Conservation (phyloP, 2,113 vertebrate genomes). For the Brachypodius melanocephalos region DNA sequence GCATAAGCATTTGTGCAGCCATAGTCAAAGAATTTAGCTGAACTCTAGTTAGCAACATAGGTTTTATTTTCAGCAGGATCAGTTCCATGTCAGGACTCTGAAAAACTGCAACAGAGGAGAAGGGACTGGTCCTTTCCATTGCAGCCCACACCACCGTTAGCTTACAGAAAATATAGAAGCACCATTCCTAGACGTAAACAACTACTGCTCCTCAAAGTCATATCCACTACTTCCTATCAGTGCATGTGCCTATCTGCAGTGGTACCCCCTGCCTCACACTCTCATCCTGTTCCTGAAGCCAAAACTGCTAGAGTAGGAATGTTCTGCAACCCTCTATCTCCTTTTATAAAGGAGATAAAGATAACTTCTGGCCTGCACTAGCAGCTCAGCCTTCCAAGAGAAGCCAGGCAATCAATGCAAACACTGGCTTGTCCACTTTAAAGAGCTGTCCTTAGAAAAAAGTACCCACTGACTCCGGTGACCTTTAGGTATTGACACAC, state of each 20-base stretch:
- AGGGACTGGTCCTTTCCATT: neutral
- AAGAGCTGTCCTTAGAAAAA: neutral
- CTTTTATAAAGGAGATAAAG: neutral
- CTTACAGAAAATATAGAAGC: neutral
- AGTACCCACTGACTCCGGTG: neutral
- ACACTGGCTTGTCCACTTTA: neutral
- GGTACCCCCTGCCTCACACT: neutral
- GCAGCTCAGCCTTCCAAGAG: neutral
- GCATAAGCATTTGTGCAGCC: neutral
- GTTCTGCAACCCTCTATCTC: neutral
- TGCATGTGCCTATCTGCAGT: rapidly evolving
- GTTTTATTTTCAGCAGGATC: neutral
- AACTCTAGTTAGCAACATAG: neutral
- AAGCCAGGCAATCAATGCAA: neutral
- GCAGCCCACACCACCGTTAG: neutral
- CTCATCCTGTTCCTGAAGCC: neutral
- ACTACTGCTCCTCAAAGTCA: neutral
- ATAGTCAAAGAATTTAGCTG: neutral
- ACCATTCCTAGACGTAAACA: neutral
- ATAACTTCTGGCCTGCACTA: neutral
- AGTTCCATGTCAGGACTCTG: neutral
- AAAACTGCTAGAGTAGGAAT: neutral
- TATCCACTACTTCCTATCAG: neutral
- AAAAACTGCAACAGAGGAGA: neutral
- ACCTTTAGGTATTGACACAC: neutral